phyloP scores from a whole-genome alignment of 1,140 invertebrate species.

The Heliothis subflexa region DNA sequence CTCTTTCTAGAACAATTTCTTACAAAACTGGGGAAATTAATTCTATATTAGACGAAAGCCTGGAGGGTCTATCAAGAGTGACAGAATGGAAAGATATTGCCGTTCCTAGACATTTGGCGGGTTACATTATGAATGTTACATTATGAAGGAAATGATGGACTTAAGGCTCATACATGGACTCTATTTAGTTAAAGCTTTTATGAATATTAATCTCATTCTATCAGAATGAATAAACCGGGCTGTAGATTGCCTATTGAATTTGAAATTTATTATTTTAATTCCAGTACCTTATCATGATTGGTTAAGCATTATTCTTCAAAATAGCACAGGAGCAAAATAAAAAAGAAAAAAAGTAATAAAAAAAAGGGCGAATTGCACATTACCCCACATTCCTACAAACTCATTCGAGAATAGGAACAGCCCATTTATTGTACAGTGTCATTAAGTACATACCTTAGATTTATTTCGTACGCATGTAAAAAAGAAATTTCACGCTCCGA shows the following conservation, averaged over 20 bases:
- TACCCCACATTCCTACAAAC: not conserved
- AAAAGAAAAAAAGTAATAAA: not conserved
- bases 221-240: not conserved
- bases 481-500: slow-evolving; percentile 62
- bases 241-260: too few species aligned
- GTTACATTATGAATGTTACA: not conserved
- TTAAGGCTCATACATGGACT: not conserved
- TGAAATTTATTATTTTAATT: too few species aligned
- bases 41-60: too few species aligned
- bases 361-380: not conserved
- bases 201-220: too few species aligned
- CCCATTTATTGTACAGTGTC: slow-evolving; percentile 13
- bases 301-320: not conserved
- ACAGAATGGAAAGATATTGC: not conserved
- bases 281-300: too few species aligned
- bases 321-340: not conserved
- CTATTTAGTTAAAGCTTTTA: too few species aligned
- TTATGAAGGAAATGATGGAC: not conserved
- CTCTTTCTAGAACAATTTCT: too few species aligned
- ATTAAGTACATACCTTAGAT: slow-evolving; percentile 32
- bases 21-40: too few species aligned
- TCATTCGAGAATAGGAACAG: slow-evolving; percentile 15
- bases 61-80: not conserved
- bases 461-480: slow-evolving; percentile 50
- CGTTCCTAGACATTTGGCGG: not conserved